Evolutionary conservation across 2,888 invertebrate species (phyloP), one percentile per base, ranked within the genome.

Genomic region (Acanthosoma haemorrhoidale): DNA sequence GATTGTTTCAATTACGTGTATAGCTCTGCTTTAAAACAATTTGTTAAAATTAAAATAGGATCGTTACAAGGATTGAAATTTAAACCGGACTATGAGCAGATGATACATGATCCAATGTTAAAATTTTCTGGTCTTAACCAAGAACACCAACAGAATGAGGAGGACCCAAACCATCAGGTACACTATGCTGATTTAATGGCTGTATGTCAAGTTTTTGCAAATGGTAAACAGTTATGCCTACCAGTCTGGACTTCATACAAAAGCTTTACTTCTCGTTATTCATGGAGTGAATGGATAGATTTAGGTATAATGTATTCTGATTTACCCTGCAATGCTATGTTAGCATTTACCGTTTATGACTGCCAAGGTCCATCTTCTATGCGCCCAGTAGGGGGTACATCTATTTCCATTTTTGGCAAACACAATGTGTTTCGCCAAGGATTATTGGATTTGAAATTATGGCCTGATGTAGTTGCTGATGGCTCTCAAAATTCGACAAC

Each of bases 251-350:
- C 96, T 1, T 89, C 94, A 0, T 96, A 96, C 78, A 97, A 96
- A 80, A 85, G 94, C 1, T 97, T 97, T 78, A 89, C 89, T 21
- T 92, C 90, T 68, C 83, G 96, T 76, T 97, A 95, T 94, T 94
- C 92, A 78, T 98, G 97, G 97, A 97, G 96, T 79, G 96, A 98
- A 81, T 97, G 97, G 96, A 84, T 98, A 34, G 89, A 88, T 0
- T 82, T 98, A 69, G 96, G 97, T 0, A 85, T 97, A 34, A 89
- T 89, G 79, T 96, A 90, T 81, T 92, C 91, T 77, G 96, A 97
- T 79, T 81, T 98, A 38, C 96, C 97, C 0, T 84, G 94, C 70
- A 90, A 91, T 77, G 89, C 96, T 1, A 87, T 89, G 72, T 82
- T 98, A 9, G 91, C 91, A 0, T 85, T 97, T 78, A 95, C 94